Evolutionary conservation across 1,140 invertebrate species (phyloP), one percentile per base, ranked within the genome.

Genomic region (Aplysia californica): DNA sequence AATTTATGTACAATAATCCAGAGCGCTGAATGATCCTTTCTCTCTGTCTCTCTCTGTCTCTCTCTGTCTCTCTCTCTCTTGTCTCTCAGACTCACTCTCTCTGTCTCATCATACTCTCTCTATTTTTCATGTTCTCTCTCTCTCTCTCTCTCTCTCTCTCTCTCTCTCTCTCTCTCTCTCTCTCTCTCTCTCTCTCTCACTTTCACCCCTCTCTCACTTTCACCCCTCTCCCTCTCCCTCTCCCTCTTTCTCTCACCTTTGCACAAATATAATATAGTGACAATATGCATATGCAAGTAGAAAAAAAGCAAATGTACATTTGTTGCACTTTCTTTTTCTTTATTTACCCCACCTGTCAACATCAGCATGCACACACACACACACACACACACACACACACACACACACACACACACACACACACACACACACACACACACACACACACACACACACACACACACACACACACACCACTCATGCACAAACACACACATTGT

Each of bases 141-240:
- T 61, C 58, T 61, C 58, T 61, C 58, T 61, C 58, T 61, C 58
- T 61, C 58, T 61, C 58, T 61, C 58, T 61, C 58, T 61, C 58
- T 61, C 58, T 61, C 58, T 61, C 58, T 61, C 58, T 61, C 58
- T 61, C 58, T 61, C 58, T 61, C 58, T 61, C 58, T 61, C 58
- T 61, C 58, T 61, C 58, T 61, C 58, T 61, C 58, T 61, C 58
- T 61, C 58, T 61, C 58, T 61, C 58, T 61, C 58, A 18, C 58
- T 61, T n/a, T 50, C 44, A 15, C n/a, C 44, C n/a, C 44, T 50
- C 44, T 50, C 58, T 61, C 58, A 18, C 58, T 61, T 26, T 50
- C 44, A 15, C 44, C n/a, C 26, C 58, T 61, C 58, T 61, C 58
- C 26, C 58, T 61, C 29, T 61, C 29, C 26, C 58, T 61, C 58